Base-by-base conservation (phyloP, 2,888 invertebrate species). In the Andrena marginata region DNA sequence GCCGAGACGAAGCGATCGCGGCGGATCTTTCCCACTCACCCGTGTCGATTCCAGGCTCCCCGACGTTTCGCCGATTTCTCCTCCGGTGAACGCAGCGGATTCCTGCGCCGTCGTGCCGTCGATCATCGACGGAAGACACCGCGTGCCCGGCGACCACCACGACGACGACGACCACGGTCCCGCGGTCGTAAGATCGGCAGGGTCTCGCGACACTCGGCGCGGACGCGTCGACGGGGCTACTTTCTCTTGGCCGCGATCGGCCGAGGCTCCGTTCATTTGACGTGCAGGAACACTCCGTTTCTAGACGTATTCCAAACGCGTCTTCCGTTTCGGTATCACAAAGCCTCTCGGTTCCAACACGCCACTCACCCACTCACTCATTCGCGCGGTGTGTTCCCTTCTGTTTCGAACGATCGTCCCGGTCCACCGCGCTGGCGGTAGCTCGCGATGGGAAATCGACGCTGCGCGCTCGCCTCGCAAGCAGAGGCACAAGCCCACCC, bases 241-340 rank as follows among this genome's bases (percentile, higher is more conserved):
- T 68, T 72, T 80, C 80, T 72, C 80, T 81, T 73, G 73, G 59
- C 67, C 80, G 78, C 79, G 63, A 73, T 48, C 51, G 49, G 59
- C 31, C 80, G 73, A 29, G 62, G 49, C 79, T 80, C 48, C 72
- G 78, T 73, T 64, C 80, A 80, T 80, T 80, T 80, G 80, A 79
- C 80, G 80, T 51, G 48, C 51, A 71, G 65, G 65, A 67, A 67
- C 23, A 74, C 31, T 42, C 65, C 70, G 60, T 54, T 16, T 23
- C 68, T 51, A 54, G 51, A 71, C 71, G 42, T 35, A 70, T 62
- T 20, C 65, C 60, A 65, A 59, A 29, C 64, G n/a, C 51, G 75
- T 29, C 35, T n/a, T 16, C 67, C 31, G 20, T 13, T 7, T 26
- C 8, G 56, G 5, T 56, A 26, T 10, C 31, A 20, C 35, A 23